These are phyloP conservation scores for Lemur catta DNA, from an alignment of 2,797 vertebrate genomes.

Conservation along the genomic window DNA sequence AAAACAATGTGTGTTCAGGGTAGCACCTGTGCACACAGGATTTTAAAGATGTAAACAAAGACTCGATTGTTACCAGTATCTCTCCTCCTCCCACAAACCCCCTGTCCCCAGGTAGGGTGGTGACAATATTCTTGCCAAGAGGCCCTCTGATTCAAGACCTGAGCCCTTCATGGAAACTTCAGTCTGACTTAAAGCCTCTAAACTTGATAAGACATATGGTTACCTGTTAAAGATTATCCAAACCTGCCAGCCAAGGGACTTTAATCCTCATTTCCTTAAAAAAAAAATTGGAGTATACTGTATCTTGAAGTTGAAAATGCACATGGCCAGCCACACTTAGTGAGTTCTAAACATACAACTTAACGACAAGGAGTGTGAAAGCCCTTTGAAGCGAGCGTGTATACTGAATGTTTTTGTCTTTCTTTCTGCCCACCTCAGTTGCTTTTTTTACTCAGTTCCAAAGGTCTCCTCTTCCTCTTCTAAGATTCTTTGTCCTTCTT, in stretches of 20 bases:
- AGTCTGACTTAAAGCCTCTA: background rate
- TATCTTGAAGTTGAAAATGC: background rate
- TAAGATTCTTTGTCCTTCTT: background rate
- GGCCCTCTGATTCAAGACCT: background rate
- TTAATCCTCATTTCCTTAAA: constrained; percentile 5
- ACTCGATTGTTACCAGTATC: background rate
- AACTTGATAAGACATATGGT: background rate
- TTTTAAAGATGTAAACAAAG: background rate
- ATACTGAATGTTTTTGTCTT: background rate
- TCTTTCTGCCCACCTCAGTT: too few relatives aligned
- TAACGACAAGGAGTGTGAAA: background rate
- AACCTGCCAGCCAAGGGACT: background rate
- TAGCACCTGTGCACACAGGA: background rate
- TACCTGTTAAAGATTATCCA: background rate
- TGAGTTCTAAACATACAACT: background rate
- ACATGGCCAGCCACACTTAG: background rate
- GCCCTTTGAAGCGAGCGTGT: background rate
- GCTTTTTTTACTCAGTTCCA: background rate
- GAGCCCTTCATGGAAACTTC: background rate
- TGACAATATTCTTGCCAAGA: background rate
- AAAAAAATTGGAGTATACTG: background rate
- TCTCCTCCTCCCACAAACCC: too few relatives aligned
- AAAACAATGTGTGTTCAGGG: background rate
- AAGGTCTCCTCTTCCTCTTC: background rate
- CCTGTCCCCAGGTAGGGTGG: background rate